phyloP scores from a whole-genome alignment of 2,797 vertebrate genomes.

The Mallotus villosus region DNA sequence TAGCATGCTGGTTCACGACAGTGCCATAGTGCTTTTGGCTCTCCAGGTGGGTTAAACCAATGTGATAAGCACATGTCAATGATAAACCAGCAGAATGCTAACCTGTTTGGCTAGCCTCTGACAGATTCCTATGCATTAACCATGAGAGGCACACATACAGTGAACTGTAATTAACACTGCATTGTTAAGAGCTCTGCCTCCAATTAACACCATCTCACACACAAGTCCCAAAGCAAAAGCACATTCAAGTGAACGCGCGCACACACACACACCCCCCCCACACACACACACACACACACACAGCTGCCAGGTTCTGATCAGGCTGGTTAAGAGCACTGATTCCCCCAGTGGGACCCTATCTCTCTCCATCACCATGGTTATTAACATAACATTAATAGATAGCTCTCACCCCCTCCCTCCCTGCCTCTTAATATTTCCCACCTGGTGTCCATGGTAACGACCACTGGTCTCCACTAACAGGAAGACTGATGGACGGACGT shows the following conservation, averaged over 20 bases:
- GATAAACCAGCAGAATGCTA: background rate
- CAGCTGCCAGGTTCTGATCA: conserved; percentile 58
- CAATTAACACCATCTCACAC: conserved; percentile 59
- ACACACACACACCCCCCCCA: conserved; percentile 13
- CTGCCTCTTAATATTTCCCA: conserved; percentile 26
- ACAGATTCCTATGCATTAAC: conserved; percentile 64
- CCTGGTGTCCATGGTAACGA: conserved; percentile 55
- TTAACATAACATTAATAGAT: conserved; percentile 69
- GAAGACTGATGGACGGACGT: background rate
- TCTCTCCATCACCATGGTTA: conserved; percentile 54
- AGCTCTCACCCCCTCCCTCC: conserved; percentile 14
- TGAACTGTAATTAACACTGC: conserved; percentile 59
- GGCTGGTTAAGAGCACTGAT: conserved; percentile 35
- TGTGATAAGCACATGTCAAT: no score
- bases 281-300: conserved; percentile 12
- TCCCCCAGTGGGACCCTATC: conserved; percentile 58
- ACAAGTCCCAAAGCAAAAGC: conserved; percentile 1
- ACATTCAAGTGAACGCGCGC: conserved; percentile 37
- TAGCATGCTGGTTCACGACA: no score
- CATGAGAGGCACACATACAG: conserved; percentile 36
- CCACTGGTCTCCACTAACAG: background rate
- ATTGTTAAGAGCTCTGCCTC: conserved; percentile 60
- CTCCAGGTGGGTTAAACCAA: no score
- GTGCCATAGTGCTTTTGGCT: no score
- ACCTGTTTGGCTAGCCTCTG: conserved; percentile 47